Conservation (phyloP, 2,888 invertebrate species). For the Morinoia aosen region DNA sequence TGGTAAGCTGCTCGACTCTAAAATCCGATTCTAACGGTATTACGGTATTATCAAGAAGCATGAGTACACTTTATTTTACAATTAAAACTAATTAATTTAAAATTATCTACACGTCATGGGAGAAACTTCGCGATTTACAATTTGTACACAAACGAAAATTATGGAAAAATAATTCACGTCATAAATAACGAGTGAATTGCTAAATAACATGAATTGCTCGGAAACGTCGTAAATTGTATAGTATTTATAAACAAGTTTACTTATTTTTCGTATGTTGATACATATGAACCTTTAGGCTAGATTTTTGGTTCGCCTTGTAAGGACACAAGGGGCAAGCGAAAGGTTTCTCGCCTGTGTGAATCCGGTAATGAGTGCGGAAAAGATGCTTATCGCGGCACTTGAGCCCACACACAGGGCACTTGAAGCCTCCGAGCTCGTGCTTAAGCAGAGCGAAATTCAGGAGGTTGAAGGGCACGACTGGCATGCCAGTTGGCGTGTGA, state of each 20-base stretch:
- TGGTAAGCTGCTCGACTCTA: neutral
- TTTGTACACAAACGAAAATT: neutral
- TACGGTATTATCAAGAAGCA: neutral
- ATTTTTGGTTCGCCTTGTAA: constrained; percentile 42
- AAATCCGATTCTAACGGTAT: neutral
- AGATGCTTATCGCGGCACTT: constrained; percentile 31
- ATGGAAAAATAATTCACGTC: neutral
- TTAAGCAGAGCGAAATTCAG: constrained; percentile 30
- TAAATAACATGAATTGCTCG: neutral
- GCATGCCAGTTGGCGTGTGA: neutral
- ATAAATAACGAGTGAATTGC: neutral
- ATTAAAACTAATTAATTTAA: neutral
- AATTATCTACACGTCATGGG: neutral
- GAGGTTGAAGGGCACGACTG: constrained; percentile 33
- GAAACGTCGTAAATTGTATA: neutral
- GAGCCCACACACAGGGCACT: constrained; percentile 39
- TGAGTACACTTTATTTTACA: neutral
- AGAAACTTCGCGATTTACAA: neutral
- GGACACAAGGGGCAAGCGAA: constrained; percentile 46
- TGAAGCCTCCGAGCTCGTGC: constrained; percentile 38
- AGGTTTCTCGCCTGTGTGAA: constrained; percentile 52
- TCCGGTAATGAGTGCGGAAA: constrained; percentile 47
- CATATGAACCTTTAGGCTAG: constrained; percentile 45
- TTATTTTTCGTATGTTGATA: constrained; percentile 45
- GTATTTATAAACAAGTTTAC: neutral